phyloP scores from a whole-genome alignment of 2,113 vertebrate species.

The Silurus meridionalis region DNA sequence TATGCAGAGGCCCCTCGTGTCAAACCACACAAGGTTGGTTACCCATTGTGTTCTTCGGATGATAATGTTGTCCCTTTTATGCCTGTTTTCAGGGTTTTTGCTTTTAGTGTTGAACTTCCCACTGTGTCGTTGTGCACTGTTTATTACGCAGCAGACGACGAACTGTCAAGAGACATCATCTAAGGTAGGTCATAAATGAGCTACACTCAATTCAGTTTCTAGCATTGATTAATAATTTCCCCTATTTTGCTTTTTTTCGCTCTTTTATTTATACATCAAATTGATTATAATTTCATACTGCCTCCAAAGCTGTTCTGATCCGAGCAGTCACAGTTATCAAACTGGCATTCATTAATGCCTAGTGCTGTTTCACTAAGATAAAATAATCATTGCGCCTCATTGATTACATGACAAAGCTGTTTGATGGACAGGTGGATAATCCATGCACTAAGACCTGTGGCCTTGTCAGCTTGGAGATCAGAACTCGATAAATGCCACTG shows the following conservation, averaged over 20 bases:
- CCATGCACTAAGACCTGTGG: background rate
- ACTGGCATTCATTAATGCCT: background rate
- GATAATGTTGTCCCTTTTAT: constrained; percentile 32
- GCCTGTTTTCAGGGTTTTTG: constrained; percentile 25
- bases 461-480: constrained; percentile 10
- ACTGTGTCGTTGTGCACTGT: constrained; percentile 28
- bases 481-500: constrained; percentile 15
- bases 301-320: background rate
- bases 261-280: background rate
- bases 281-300: background rate
- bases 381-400: background rate
- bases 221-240: background rate
- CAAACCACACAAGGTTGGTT: constrained; percentile 16
- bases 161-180: background rate
- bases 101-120: constrained; percentile 19
- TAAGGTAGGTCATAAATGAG: background rate
- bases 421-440: constrained; percentile 22
- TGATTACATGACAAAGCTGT: background rate
- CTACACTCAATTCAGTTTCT: background rate
- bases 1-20: constrained; percentile 31
- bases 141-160: background rate
- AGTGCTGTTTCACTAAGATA: constrained; percentile 27
- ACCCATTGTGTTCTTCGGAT: constrained; percentile 32
- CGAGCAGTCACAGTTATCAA: background rate
- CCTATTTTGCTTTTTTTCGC: background rate